Conservation (phyloP, 1,140 invertebrate species). For the Bombyx mandarina region DNA sequence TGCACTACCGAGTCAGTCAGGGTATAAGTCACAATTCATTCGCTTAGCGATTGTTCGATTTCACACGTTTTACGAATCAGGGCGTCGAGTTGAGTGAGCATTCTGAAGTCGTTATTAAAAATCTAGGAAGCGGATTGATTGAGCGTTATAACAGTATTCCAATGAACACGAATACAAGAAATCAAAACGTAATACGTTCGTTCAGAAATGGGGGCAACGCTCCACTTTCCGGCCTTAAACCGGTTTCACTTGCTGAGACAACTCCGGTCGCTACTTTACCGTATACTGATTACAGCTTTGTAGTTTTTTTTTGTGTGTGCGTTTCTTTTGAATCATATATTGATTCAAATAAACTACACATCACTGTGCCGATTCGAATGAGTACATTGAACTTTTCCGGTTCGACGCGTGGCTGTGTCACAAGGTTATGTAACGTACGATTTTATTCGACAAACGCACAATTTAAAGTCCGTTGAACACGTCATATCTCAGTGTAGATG, state of each 20-base stretch:
- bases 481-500: too few species aligned
- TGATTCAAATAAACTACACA: too few species aligned
- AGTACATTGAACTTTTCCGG: background rate
- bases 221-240: slow-evolving; percentile 47
- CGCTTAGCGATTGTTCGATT: too few species aligned
- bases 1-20: too few species aligned
- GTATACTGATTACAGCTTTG: slow-evolving; percentile 21
- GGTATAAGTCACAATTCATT: too few species aligned
- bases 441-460: too few species aligned
- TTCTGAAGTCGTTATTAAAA: too few species aligned
- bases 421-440: background rate
- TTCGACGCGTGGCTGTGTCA: slow-evolving; percentile 1
- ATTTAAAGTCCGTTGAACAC: too few species aligned
- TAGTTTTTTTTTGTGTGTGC: slow-evolving; percentile 5
- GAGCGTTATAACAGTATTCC: slow-evolving; percentile 18
- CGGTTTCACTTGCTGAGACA: slow-evolving; percentile 27
- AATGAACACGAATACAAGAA: slow-evolving; percentile 29
- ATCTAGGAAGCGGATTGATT: background rate
- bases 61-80: too few species aligned
- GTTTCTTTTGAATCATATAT: too few species aligned
- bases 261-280: slow-evolving; percentile 16
- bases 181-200: slow-evolving; percentile 35
- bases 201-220: slow-evolving; percentile 49
- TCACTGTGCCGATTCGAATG: too few species aligned
- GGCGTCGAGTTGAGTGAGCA: too few species aligned